Base-by-base conservation (phyloP, 2,888 invertebrate species). In the Mythimna lalbum region DNA sequence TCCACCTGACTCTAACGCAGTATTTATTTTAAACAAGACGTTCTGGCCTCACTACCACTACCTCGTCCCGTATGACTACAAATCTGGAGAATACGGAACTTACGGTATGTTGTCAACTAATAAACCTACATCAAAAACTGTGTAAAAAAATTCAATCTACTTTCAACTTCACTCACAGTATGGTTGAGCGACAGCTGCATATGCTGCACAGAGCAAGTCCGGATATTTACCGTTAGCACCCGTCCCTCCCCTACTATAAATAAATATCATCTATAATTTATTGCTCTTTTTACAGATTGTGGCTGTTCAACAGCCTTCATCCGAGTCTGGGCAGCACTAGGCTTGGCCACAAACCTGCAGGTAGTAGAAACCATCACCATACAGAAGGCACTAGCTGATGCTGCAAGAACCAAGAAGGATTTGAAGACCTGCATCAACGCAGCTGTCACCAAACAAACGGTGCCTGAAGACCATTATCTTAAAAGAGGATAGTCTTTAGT, bases 31-130 rank as follows among this genome's bases (percentile, higher is more conserved):
- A 6, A 97, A 96, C 5, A 98, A 97, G 90, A 97, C 97, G 4
- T 97, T 97, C 88, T 98, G 98, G 98, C 97, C 97, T 0, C 97
- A 97, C 76, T 98, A 98, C 88, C 98, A 98, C 88, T 98, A 98
- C 85, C 88, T 98, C 31, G 90, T 98, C 31, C 98, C 98, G 0
- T 97, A 97, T 93, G 98, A 98, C 87, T 98, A 98, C 92, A 98
- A 98, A 87, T 97, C 97, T n/a, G 97, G 98, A 12, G 98, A 98
- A 92, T 98, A 96, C 81, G 98, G 98, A 4, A 96, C 96, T 57
- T 98, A 98, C 86, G 97, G 97, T 93, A 92, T 90, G 90, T 75
- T 63, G 0, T 55, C 31, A n/a, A n/a, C n/a, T 4, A 27, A 31
- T 17, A 43, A 17, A 53, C 12, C 3, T 7, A 23, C 19, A 27